phyloP scores from a whole-genome alignment of 2,888 invertebrate species.

The Apodemia hepburni region DNA sequence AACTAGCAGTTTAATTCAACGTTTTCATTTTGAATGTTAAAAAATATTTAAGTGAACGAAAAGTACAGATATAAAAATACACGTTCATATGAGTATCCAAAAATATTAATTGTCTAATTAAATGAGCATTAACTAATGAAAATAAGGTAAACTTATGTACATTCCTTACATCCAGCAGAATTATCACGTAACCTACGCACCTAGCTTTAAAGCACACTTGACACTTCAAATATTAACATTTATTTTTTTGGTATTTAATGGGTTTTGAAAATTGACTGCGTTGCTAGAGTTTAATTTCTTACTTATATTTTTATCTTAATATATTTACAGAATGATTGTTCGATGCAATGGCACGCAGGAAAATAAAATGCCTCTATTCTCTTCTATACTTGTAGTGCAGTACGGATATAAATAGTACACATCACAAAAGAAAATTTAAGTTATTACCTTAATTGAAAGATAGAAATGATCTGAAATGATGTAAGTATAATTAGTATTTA shows the following conservation, averaged over 20 bases:
- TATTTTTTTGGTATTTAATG: slow-evolving; percentile 48
- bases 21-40: too few species aligned
- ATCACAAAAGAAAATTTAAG: background rate
- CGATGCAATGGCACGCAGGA: background rate
- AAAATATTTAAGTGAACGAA: background rate
- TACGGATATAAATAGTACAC: background rate
- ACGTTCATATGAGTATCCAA: background rate
- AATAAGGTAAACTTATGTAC: background rate
- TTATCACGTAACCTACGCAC: slow-evolving; percentile 3
- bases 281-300: slow-evolving; percentile 36
- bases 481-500: background rate
- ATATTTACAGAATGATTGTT: slow-evolving; percentile 1
- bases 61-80: background rate
- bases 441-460: background rate
- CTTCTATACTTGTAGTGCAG: background rate
- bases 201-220: slow-evolving; percentile 24
- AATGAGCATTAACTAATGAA: slow-evolving; percentile 1
- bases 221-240: slow-evolving; percentile 32
- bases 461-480: background rate
- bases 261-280: slow-evolving; percentile 64
- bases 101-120: slow-evolving; percentile 5
- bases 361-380: background rate
- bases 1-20: too few species aligned
- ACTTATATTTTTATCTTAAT: background rate
- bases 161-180: slow-evolving; percentile 7